A percentile compares a stretch with the other conserved stretches of the same genome.
Conservation (phyloP, 1,140 invertebrate genomes). For the Trichonephila inaurata region DNA sequence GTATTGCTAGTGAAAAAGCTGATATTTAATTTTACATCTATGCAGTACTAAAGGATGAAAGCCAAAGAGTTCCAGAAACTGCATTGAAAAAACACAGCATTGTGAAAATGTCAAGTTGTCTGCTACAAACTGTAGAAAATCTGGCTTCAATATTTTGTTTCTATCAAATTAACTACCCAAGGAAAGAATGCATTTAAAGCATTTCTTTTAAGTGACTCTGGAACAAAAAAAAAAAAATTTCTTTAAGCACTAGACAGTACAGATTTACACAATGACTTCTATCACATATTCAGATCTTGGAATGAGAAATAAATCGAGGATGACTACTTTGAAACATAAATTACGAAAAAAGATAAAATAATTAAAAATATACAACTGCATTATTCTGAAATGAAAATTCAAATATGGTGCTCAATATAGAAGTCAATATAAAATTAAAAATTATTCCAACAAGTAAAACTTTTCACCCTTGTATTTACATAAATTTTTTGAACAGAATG, state of each 20-base stretch:
- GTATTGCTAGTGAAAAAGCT: constrained; percentile 26
- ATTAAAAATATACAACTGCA: no score
- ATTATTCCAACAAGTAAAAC: no score
- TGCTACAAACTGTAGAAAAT: constrained; percentile 43
- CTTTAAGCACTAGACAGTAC: not conserved
- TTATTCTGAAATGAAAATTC: no score
- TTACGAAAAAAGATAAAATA: not conserved
- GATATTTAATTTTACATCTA: constrained; percentile 7
- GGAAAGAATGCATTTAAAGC: not conserved
- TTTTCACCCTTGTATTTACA: no score
- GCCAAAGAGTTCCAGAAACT: constrained; percentile 21
- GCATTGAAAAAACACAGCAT: constrained; percentile 2
- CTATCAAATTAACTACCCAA: not conserved
- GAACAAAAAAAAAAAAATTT: not conserved
- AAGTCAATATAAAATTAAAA: no score
- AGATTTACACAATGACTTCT: not conserved
- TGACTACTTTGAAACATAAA: not conserved
- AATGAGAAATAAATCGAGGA: not conserved
- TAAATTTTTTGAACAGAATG: no score
- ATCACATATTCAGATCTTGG: constrained; percentile 7
- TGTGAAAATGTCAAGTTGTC: not conserved
- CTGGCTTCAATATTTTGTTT: constrained; percentile 50
- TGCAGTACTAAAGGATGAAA: constrained; percentile 30
- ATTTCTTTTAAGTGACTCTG: not conserved
- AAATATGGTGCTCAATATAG: no score